A percentile compares a stretch with the other conserved stretches of the same genome.
phyloP scores from a whole-genome alignment of 1,140 invertebrate genomes.

The Heliconius melpomene region DNA sequence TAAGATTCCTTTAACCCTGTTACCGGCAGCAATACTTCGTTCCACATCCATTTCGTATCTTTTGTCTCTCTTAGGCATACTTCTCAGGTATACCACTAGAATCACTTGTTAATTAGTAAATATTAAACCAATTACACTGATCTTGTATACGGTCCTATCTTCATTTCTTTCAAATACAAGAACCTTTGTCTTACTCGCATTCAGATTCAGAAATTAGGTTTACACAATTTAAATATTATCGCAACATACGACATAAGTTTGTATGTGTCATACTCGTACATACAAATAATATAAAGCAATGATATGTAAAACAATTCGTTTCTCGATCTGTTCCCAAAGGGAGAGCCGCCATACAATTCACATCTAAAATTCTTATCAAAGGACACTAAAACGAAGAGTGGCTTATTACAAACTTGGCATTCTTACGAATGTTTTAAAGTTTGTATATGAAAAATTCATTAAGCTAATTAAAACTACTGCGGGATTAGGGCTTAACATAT shows the following conservation, averaged over 20 bases:
- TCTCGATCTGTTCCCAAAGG: background rate
- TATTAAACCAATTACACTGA: too few relatives aligned
- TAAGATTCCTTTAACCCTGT: too few relatives aligned
- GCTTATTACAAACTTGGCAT: conserved; percentile 31
- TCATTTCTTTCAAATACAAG: too few relatives aligned
- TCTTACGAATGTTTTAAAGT: conserved; percentile 31
- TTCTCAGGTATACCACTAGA: too few relatives aligned
- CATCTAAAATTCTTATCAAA: conserved; percentile 22
- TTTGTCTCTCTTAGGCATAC: too few relatives aligned
- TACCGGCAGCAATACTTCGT: too few relatives aligned
- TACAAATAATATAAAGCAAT: background rate
- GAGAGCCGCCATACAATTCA: background rate
- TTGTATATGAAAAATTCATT: conserved; percentile 40
- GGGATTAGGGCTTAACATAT: conserved; percentile 40
- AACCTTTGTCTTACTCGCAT: too few relatives aligned
- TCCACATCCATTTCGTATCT: too few relatives aligned
- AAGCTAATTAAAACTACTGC: conserved; percentile 33
- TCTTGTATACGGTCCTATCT: too few relatives aligned
- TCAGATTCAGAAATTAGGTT: too few relatives aligned
- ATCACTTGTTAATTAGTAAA: too few relatives aligned
- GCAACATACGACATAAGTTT: background rate
- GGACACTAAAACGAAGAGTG: conserved; percentile 18
- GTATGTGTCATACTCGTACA: background rate
- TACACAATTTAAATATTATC: too few relatives aligned
- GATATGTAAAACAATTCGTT: conserved; percentile 10